Evolutionary conservation across 2,888 invertebrate species (phyloP).

Genomic region (Shargacucullia verbasci): DNA sequence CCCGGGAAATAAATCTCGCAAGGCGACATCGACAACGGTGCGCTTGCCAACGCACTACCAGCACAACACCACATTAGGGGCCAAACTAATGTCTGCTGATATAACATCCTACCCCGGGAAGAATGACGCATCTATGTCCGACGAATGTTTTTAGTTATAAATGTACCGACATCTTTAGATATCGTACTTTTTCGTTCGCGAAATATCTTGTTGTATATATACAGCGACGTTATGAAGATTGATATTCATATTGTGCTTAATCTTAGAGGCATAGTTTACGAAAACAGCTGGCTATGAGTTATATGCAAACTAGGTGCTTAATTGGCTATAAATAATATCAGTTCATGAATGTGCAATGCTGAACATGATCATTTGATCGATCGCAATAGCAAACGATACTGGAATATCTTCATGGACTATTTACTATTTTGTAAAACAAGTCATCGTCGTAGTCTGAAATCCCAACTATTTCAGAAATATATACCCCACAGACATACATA

Average conservation of each 20-base stretch:
- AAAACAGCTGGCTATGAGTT: too few relatives aligned
- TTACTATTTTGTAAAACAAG: too few relatives aligned
- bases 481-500: too few relatives aligned
- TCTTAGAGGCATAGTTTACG: background rate
- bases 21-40: conserved; percentile 72
- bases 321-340: background rate
- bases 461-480: too few relatives aligned
- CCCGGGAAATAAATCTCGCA: conserved; percentile 72
- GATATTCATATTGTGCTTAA: conserved; percentile 1
- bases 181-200: conserved; percentile 10
- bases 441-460: too few relatives aligned
- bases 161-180: conserved; percentile 23
- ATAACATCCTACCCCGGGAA: conserved; percentile 63
- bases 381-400: background rate
- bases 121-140: conserved; percentile 43
- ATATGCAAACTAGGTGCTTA: background rate
- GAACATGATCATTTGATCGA: background rate
- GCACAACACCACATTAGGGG: conserved; percentile 72
- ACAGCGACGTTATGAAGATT: conserved; percentile 2
- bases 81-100: conserved; percentile 72
- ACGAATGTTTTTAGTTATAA: conserved; percentile 32
- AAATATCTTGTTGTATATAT: conserved; percentile 10
- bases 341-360: background rate
- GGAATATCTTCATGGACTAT: too few relatives aligned
- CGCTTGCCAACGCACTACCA: conserved; percentile 70